phyloP scores from a whole-genome alignment of 2,113 vertebrate species.

The Anser cygnoides region DNA sequence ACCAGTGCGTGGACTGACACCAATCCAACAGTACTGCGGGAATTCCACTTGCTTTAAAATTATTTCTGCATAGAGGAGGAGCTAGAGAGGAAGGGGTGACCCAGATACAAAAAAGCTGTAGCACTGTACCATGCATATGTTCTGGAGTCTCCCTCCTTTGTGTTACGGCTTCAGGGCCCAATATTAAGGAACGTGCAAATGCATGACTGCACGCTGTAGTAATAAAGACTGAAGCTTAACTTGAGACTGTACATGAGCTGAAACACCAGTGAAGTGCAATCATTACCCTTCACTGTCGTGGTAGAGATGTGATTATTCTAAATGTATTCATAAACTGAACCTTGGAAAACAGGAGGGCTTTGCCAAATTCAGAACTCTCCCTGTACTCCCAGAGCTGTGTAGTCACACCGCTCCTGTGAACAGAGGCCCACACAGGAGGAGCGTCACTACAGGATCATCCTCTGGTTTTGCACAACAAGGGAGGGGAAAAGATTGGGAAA shows the following conservation, averaged over 20 bases:
- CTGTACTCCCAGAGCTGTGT: background rate
- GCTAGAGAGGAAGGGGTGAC: background rate
- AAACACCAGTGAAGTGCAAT: background rate
- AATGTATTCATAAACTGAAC: background rate
- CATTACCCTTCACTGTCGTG: background rate
- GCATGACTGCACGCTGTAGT: background rate
- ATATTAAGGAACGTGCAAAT: background rate
- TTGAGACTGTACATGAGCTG: background rate
- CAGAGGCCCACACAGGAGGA: background rate
- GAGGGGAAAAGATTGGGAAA: background rate
- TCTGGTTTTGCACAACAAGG: background rate
- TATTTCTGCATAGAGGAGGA: background rate
- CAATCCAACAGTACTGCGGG: background rate
- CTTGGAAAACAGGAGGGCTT: background rate
- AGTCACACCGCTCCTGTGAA: background rate
- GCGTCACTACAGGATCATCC: background rate
- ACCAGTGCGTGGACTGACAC: background rate
- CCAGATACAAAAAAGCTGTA: background rate
- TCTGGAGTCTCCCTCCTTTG: background rate
- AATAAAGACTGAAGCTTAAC: background rate
- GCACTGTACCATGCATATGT: background rate
- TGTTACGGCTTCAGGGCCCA: background rate
- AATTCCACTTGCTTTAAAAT: background rate
- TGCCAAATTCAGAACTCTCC: background rate
- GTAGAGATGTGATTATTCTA: background rate